A percentile compares a stretch with the other conserved stretches of the same genome.
Evolutionary conservation across 1,140 invertebrate genomes (phyloP).

Genomic region (Drosophila nannoptera): DNA sequence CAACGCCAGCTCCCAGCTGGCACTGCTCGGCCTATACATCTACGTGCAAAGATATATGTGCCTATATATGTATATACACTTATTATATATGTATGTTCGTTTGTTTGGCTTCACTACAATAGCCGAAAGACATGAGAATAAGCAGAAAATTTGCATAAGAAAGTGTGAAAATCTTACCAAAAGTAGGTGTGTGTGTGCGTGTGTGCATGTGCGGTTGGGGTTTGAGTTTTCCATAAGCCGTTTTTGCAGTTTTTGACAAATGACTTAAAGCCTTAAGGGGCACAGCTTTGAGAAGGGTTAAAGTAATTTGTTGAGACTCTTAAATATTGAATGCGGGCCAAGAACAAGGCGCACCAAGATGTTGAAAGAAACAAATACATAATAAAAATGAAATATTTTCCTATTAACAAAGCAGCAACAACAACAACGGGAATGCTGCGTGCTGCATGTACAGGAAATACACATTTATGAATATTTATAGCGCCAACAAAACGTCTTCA

Average conservation of each 20-base stretch:
- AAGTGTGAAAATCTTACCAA: slow-evolving; percentile 63
- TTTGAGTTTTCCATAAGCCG: slow-evolving; percentile 41
- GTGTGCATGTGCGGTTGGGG: slow-evolving; percentile 1
- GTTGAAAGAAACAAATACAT: slow-evolving; percentile 40
- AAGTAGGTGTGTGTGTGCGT: neutral
- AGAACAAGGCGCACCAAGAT: slow-evolving; percentile 22
- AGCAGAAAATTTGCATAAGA: slow-evolving; percentile 69
- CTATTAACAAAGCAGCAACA: slow-evolving; percentile 19
- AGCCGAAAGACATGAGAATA: slow-evolving; percentile 49
- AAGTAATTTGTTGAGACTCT: slow-evolving; percentile 75
- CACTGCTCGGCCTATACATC: slow-evolving; percentile 4
- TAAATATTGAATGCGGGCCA: slow-evolving; percentile 70
- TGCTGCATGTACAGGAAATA: neutral
- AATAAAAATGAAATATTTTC: slow-evolving; percentile 67
- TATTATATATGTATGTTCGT: slow-evolving; percentile 21
- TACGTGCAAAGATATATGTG: slow-evolving; percentile 24
- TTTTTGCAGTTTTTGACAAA: slow-evolving; percentile 73
- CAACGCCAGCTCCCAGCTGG: slow-evolving; percentile 23
- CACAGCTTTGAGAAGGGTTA: slow-evolving; percentile 65
- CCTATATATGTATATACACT: slow-evolving; percentile 14
- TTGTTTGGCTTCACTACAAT: slow-evolving; percentile 41
- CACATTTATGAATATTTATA: too few species aligned
- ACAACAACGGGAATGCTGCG: slow-evolving; percentile 6
- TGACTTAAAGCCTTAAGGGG: slow-evolving; percentile 73
- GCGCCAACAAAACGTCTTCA: slow-evolving; percentile 41